Conservation (phyloP, 1,140 invertebrate genomes). For the Antheraea mylitta region DNA sequence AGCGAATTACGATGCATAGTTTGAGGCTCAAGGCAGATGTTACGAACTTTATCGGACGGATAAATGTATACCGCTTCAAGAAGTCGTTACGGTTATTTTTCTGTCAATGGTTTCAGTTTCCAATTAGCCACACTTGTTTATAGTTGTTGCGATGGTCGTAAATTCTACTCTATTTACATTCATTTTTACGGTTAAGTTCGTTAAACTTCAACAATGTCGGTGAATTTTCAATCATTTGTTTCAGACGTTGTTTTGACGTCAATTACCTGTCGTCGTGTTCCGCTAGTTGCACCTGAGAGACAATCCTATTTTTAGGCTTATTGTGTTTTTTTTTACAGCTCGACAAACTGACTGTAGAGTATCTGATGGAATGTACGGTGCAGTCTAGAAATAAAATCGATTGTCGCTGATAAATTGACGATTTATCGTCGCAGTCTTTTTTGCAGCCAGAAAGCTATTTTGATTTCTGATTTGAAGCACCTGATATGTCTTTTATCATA, state of each 20-base stretch:
- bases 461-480: too few species aligned
- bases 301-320: not conserved
- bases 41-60: not conserved
- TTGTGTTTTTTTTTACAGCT: too few species aligned
- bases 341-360: too few species aligned
- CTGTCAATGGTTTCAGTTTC: not conserved
- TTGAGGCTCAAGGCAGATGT: not conserved
- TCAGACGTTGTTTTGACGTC: not conserved
- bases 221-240: not conserved
- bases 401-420: too few species aligned
- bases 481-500: too few species aligned
- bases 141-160: not conserved
- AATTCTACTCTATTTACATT: conserved; percentile 11
- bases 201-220: conserved; percentile 7
- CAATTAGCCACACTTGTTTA: conserved; percentile 13
- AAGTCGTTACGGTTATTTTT: conserved; percentile 8
- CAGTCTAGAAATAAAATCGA: too few species aligned
- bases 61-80: not conserved
- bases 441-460: too few species aligned
- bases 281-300: not conserved
- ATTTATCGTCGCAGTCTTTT: too few species aligned
- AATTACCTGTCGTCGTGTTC: not conserved
- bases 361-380: too few species aligned
- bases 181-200: conserved; percentile 16
- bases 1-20: not conserved